A percentile compares a stretch with the other conserved stretches of the same genome.
These are phyloP conservation scores for Petaurus breviceps DNA, from an alignment of 2,113 vertebrate species.

Conservation along the genomic window DNA sequence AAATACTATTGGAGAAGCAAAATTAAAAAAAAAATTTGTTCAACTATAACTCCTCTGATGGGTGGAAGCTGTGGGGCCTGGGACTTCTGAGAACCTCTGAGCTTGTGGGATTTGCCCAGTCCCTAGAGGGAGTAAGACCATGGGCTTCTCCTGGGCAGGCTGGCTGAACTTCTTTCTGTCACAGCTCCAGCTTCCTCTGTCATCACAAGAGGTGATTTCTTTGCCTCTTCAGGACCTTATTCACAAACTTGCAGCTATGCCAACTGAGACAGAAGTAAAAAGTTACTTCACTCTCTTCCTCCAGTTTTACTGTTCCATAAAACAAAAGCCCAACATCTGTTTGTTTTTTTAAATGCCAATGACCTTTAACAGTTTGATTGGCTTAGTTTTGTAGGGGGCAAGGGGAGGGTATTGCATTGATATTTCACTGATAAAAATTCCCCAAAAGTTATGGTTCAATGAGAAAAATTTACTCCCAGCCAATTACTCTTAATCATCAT, in stretches of 20 bases:
- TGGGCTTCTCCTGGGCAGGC: background rate
- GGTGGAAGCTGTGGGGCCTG: background rate
- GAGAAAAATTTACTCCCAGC: background rate
- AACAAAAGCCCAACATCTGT: background rate
- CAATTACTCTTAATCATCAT: background rate
- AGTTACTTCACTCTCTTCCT: background rate
- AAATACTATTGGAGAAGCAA: background rate
- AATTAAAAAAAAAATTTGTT: background rate
- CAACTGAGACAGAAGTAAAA: background rate
- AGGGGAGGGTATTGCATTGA: background rate
- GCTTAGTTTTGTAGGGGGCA: background rate
- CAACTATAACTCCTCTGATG: background rate
- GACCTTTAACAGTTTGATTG: background rate
- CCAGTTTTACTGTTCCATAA: background rate
- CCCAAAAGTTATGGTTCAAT: background rate
- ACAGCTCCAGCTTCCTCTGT: background rate
- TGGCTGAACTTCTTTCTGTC: background rate
- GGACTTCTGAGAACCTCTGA: background rate
- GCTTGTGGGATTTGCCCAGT: background rate
- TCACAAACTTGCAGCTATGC: conserved; percentile 7
- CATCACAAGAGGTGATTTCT: conserved; percentile 20
- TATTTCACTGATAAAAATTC: background rate
- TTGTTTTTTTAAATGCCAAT: background rate
- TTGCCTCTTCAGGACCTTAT: conserved; percentile 15
- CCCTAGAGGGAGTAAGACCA: background rate